Percentiles rank a stretch among this genome's conserved stretches.
Evolutionary conservation across 2,888 invertebrate species (phyloP).

Genomic region (Galeopsomyia nigrocyanea): DNA sequence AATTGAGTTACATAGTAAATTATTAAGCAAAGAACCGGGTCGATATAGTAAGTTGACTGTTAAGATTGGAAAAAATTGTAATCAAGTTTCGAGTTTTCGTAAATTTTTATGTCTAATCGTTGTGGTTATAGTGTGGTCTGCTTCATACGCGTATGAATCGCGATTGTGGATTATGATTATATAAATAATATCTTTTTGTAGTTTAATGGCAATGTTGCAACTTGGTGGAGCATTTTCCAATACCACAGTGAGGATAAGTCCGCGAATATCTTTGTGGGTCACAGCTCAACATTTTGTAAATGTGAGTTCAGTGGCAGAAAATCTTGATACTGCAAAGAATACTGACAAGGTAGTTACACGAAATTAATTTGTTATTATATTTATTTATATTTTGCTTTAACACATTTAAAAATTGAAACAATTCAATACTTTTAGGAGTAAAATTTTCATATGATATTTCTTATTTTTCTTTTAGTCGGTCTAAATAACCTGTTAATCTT

Average conservation of each 20-base stretch:
- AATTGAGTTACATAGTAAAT: neutral
- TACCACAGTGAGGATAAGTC: constrained; percentile 47
- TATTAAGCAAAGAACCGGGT: neutral
- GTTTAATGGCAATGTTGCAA: constrained; percentile 56
- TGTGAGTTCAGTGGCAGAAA: constrained; percentile 43
- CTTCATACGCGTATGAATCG: too few species aligned
- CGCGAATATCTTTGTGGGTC: constrained; percentile 48
- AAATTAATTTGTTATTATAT: neutral
- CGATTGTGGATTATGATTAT: constrained; percentile 33
- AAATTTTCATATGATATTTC: too few species aligned
- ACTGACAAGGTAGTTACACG: constrained; percentile 12
- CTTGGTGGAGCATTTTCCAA: constrained; percentile 51
- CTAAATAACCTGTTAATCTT: too few species aligned
- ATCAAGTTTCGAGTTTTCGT: neutral
- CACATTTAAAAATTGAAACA: too few species aligned
- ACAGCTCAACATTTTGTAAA: constrained; percentile 49
- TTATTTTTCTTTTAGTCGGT: too few species aligned
- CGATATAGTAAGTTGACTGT: neutral
- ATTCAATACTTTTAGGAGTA: too few species aligned
- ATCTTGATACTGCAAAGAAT: constrained; percentile 9
- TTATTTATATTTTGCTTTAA: too few species aligned
- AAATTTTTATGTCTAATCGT: neutral
- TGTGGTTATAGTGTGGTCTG: neutral
- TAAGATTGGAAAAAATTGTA: neutral
- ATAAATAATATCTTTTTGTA: constrained; percentile 48